A percentile compares a stretch with the other conserved stretches of the same genome.
Conservation (phyloP, 2,888 invertebrate species). For the Dromius quadrimaculatus region DNA sequence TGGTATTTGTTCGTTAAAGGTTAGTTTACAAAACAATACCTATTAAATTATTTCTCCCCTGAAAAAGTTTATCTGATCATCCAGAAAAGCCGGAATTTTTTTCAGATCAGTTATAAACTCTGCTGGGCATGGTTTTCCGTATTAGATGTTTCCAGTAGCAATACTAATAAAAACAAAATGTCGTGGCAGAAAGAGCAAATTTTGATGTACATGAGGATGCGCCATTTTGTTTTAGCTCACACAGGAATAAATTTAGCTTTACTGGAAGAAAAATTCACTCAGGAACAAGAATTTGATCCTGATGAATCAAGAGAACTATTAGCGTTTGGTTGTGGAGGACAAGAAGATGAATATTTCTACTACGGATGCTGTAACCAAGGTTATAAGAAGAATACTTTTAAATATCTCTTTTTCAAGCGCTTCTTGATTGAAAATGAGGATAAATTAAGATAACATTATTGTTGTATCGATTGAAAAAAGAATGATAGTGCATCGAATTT, state of each 20-base stretch:
- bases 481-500: too few relatives aligned
- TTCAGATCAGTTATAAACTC: not conserved
- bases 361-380: not conserved
- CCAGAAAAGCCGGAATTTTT: not conserved
- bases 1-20: not conserved
- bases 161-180: not conserved
- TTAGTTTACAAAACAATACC: not conserved
- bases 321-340: not conserved
- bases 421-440: too few relatives aligned
- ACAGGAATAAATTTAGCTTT: not conserved
- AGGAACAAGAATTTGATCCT: not conserved
- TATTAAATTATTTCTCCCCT: not conserved
- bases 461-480: too few relatives aligned
- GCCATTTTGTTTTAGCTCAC: not conserved
- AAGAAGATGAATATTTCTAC: not conserved
- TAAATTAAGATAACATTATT: too few relatives aligned
- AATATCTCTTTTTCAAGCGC: too few relatives aligned
- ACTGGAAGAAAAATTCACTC: not conserved
- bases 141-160: not conserved
- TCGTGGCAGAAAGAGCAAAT: constrained; percentile 4
- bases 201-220: not conserved
- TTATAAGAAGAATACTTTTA: too few relatives aligned
- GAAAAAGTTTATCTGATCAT: not conserved
- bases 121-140: not conserved
- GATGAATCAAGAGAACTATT: not conserved